A percentile compares a stretch with the other conserved stretches of the same genome.
phyloP scores from a whole-genome alignment of 2,113 vertebrate genomes.

The Leuciscus idus region DNA sequence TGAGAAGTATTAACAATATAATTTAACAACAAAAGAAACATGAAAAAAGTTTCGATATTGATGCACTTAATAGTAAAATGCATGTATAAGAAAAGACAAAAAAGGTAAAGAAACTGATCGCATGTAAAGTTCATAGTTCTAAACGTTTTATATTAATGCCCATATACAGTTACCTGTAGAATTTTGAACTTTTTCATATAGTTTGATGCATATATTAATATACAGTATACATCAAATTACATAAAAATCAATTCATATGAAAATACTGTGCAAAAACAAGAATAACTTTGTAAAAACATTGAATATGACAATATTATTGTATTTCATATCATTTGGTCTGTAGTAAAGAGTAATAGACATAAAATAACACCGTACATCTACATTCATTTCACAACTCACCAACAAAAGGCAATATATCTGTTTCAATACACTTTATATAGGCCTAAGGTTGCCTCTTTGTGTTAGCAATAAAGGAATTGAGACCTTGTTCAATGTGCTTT shows the following conservation, averaged over 20 bases:
- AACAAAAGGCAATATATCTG: conserved; percentile 49
- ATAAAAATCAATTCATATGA: conserved; percentile 69
- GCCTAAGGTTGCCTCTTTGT: neutral
- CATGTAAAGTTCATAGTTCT: conserved; percentile 10
- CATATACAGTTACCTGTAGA: conserved; percentile 39
- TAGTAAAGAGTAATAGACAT: conserved; percentile 79
- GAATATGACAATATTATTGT: conserved; percentile 69
- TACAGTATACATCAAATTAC: conserved; percentile 24
- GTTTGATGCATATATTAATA: conserved; percentile 2
- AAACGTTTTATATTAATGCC: conserved; percentile 47
- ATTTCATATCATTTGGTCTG: conserved; percentile 80
- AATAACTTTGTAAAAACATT: conserved; percentile 92
- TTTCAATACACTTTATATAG: neutral
- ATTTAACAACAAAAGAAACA: conserved; percentile 33
- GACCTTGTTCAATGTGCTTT: neutral
- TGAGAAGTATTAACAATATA: conserved; percentile 26
- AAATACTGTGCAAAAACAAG: conserved; percentile 91
- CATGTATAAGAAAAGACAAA: neutral
- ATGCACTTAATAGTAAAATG: neutral
- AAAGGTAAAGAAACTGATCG: conserved; percentile 25
- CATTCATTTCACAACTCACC: conserved; percentile 79
- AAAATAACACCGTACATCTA: conserved; percentile 76
- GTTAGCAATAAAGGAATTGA: neutral
- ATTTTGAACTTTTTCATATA: conserved; percentile 10
- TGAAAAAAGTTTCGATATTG: neutral